Evolutionary conservation across 2,113 vertebrate genomes (phyloP), one percentile per base, ranked within the genome.

Genomic region (Neolamprologus falcicula): DNA sequence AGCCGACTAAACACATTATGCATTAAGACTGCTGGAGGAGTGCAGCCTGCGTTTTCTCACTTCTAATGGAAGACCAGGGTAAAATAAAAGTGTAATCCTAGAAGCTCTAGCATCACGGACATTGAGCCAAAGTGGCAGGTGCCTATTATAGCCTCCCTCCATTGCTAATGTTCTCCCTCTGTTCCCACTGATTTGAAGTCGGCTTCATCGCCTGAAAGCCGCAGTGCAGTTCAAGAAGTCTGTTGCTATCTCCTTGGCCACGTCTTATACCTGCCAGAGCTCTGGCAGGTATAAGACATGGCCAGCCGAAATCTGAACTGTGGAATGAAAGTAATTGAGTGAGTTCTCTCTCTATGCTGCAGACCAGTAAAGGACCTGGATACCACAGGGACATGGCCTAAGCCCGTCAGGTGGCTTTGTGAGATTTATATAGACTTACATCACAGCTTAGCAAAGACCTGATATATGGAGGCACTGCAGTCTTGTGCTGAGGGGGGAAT

Each of bases 61-160:
- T 42, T 86, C 80, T 89, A 92, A 93, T 92, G 87, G 90, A 86
- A 83, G 50, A 85, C 19, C 5, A n/a, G 42, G 17, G 76, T 55
- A 40, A 79, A 86, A 86, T 93, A 54, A 61, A 86, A 89, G 88
- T 82, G 88, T 80, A 94, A 94, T 94, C 90, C 86, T 63, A 88
- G 88, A 90, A 80, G 88, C 83, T 85, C 45, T 24, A 5, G 55
- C 83, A 9, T 83, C 17, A 26, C 10, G 8, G 87, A 80, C 79
- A 88, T 54, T 80, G 86, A 91, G 85, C 79, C 80, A 89, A 91
- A 93, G 91, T 94, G 92, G 93, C 93, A 94, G 92, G 87, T 94
- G 91, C 81, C 90, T 89, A 82, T 90, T 87, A 66, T 33, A 19
- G 88, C 53, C 85, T 88, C 86, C 45, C 84, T 82, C 52, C 80